Evolutionary conservation across 1,140 invertebrate species (phyloP).

Genomic region (Leguminivora glycinivorella): DNA sequence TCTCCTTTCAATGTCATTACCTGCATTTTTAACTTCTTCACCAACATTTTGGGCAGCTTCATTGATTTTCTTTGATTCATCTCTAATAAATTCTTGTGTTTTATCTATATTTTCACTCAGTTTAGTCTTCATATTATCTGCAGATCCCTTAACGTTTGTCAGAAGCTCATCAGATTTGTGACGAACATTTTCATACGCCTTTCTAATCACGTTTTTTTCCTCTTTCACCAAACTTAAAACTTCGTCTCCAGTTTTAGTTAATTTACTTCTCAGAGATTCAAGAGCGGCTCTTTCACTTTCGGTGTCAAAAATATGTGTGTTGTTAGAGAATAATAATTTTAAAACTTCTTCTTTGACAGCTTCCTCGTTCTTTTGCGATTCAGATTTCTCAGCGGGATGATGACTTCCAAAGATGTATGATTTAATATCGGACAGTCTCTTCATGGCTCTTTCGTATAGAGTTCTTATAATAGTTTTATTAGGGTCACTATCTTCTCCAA

Average conservation of each 20-base stretch:
- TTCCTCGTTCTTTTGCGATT: not conserved
- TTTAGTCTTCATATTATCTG: not conserved
- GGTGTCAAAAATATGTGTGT: not conserved
- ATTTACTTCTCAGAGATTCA: constrained; percentile 3
- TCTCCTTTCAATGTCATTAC: not conserved
- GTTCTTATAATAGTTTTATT: constrained; percentile 17
- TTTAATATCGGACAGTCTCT: not conserved
- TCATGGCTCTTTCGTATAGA: constrained; percentile 15
- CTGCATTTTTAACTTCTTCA: not conserved
- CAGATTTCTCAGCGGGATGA: not conserved
- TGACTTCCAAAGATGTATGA: not conserved
- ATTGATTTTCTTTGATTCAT: constrained; percentile 4
- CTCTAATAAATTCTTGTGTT: constrained; percentile 21
- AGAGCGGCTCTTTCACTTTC: constrained; percentile 12
- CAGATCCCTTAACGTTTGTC: not conserved
- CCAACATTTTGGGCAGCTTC: constrained; percentile 10
- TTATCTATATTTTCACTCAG: not conserved
- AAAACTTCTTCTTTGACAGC: constrained; percentile 7
- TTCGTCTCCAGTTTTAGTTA: constrained; percentile 3
- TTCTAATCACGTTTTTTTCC: constrained; percentile 3
- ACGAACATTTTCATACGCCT: constrained; percentile 7
- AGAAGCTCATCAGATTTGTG: not conserved
- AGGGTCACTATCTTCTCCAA: constrained; percentile 11
- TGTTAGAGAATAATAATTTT: constrained; percentile 1
- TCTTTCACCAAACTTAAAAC: not conserved